Evolutionary conservation across 2,113 vertebrate genomes (phyloP).

Genomic region (Bagarius yarrelli): DNA sequence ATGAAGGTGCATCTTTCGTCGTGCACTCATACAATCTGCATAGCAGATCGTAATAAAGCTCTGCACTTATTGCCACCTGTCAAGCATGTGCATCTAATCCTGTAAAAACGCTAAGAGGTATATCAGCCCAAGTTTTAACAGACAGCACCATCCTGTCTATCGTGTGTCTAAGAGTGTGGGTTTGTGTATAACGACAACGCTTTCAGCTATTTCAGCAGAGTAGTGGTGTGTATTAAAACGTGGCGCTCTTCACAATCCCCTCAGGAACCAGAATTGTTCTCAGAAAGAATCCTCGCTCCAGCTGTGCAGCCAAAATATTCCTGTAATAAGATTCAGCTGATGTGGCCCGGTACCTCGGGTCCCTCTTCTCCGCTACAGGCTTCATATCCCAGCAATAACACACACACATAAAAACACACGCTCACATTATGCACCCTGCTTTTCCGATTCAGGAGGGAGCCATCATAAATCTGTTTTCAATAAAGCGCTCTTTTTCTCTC

Average conservation of each 20-base stretch:
- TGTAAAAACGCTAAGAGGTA: not conserved
- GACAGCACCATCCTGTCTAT: not conserved
- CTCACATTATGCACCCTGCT: conserved; percentile 32
- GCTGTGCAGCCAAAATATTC: conserved; percentile 23
- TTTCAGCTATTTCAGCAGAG: not conserved
- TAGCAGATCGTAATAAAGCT: conserved; percentile 5
- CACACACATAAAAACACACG: conserved; percentile 30
- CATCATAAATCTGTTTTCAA: conserved; percentile 55
- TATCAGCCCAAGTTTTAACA: not conserved
- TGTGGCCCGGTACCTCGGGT: conserved; percentile 18
- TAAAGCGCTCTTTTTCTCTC: conserved; percentile 37
- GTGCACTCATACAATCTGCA: conserved; percentile 8
- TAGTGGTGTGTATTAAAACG: conserved; percentile 12
- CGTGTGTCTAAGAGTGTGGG: not conserved
- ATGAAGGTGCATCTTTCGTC: conserved; percentile 1
- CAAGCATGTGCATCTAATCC: not conserved
- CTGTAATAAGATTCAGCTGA: conserved; percentile 41
- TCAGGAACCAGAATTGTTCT: conserved; percentile 26
- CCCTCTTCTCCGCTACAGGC: conserved; percentile 12
- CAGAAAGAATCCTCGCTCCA: conserved; percentile 29
- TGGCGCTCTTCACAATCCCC: conserved; percentile 35
- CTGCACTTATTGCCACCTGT: not conserved
- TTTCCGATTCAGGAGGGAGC: conserved; percentile 56
- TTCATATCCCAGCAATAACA: conserved; percentile 46
- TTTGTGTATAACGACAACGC: not conserved